Conservation (phyloP, 30 jellyfish, hydroid and myxozoan species). For the Sanderia malayensis region DNA sequence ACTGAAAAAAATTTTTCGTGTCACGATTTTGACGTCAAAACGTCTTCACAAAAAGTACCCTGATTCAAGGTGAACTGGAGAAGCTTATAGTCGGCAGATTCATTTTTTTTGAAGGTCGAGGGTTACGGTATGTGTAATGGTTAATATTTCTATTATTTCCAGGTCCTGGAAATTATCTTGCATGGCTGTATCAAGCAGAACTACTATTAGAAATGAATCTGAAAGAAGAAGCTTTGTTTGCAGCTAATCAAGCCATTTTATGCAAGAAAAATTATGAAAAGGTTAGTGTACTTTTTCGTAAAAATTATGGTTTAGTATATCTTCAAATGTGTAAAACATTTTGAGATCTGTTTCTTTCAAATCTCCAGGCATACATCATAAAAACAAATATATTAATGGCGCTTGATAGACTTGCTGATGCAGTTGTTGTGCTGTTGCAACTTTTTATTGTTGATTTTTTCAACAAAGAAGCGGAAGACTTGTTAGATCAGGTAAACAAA, state of each 20-base stretch:
- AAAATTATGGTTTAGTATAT: not conserved
- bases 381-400: not conserved
- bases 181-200: slow-evolving; percentile 7
- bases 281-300: not conserved
- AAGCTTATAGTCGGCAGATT: too few species aligned
- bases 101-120: too few species aligned
- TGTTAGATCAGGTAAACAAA: not conserved
- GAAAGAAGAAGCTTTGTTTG: not conserved
- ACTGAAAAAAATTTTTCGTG: too few species aligned
- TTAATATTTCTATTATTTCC: not conserved
- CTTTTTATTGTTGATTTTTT: not conserved
- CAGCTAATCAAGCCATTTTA: not conserved
- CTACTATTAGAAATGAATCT: not conserved
- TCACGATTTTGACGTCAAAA: too few species aligned
- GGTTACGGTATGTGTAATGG: too few species aligned
- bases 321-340: too few species aligned
- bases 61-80: too few species aligned
- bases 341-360: too few species aligned
- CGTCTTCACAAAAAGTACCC: too few species aligned
- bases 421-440: not conserved
- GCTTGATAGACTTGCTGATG: not conserved
- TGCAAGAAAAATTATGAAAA: not conserved
- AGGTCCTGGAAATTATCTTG: slow-evolving; percentile 13
- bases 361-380: not conserved
- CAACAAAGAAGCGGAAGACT: not conserved